Percentiles rank a stretch among this genome's conserved stretches.
Evolutionary conservation across 1,140 invertebrate species (phyloP).

Genomic region (Drosophila jambulina): DNA sequence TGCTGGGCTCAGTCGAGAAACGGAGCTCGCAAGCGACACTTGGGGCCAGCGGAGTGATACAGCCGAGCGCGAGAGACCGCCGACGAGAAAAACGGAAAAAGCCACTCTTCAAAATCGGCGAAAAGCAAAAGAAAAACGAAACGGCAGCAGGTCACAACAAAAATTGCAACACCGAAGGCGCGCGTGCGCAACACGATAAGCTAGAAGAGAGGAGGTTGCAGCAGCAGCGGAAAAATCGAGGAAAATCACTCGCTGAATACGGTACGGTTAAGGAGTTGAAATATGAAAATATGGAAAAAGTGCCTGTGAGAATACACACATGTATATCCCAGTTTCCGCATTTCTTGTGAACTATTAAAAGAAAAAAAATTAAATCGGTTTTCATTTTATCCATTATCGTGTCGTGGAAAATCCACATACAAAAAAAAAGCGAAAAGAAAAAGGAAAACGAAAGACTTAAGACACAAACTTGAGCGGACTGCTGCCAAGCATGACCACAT

Average conservation of each 20-base stretch:
- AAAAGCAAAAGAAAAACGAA: conserved; percentile 48
- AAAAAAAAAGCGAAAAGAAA: conserved; percentile 7
- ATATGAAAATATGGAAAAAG: not conserved
- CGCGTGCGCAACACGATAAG: conserved; percentile 64
- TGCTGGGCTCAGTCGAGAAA: conserved; percentile 71
- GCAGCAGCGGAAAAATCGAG: conserved; percentile 22
- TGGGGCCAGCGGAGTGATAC: conserved; percentile 65
- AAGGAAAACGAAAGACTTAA: conserved; percentile 70
- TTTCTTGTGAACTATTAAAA: conserved; percentile 9
- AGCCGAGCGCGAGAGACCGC: conserved; percentile 28
- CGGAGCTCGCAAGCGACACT: conserved; percentile 78
- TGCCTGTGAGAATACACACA: not conserved
- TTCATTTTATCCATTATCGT: conserved; percentile 10
- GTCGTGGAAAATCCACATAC: conserved; percentile 12
- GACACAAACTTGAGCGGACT: conserved; percentile 67
- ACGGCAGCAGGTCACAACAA: conserved; percentile 41
- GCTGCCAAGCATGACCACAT: conserved; percentile 59
- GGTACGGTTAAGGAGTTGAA: conserved; percentile 23
- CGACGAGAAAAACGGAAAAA: conserved; percentile 53
- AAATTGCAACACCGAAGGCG: conserved; percentile 71
- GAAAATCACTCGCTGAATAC: conserved; percentile 19
- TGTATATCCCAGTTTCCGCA: conserved; percentile 1
- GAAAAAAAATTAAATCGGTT: not conserved
- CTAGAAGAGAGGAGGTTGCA: conserved; percentile 52
- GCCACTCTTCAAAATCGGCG: conserved; percentile 47